These are phyloP conservation scores for Oryctes rhinoceros DNA, from an alignment of 1,140 invertebrate species.

Conservation along the genomic window DNA sequence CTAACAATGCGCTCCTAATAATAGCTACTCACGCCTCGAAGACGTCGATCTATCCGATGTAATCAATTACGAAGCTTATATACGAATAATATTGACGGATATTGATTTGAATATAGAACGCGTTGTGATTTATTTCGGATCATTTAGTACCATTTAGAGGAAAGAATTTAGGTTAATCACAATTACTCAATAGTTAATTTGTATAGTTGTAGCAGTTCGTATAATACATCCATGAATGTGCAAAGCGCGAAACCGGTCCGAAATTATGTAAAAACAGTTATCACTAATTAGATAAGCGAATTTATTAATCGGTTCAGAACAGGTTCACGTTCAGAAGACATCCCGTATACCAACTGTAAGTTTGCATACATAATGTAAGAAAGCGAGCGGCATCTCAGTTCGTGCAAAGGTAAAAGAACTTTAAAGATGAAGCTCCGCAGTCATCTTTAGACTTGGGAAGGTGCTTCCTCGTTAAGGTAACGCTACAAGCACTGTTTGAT, in stretches of 20 bases:
- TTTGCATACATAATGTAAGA: slow-evolving; percentile 28
- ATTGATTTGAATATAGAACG: slow-evolving; percentile 7
- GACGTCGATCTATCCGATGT: slow-evolving; percentile 29
- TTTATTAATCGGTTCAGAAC: slow-evolving; percentile 1
- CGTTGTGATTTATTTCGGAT: slow-evolving; percentile 5
- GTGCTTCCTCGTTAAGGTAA: no score
- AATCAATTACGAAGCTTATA: slow-evolving; percentile 18
- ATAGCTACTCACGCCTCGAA: slow-evolving; percentile 12
- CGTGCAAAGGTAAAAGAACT: background rate
- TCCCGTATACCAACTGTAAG: background rate
- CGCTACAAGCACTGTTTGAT: no score
- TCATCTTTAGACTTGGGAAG: no score
- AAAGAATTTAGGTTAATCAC: slow-evolving; percentile 14
- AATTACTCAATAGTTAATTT: slow-evolving; percentile 24
- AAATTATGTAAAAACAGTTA: slow-evolving; percentile 11
- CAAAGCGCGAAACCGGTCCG: background rate
- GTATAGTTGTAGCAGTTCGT: background rate
- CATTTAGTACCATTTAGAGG: background rate
- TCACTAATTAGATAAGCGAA: slow-evolving; percentile 18
- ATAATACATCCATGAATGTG: background rate
- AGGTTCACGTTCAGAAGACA: background rate
- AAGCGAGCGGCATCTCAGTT: background rate
- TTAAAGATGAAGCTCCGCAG: background rate
- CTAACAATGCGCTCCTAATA: slow-evolving; percentile 9
- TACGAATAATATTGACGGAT: background rate